Conservation (phyloP, 1,140 invertebrate genomes). For the Listronotus oregonensis region DNA sequence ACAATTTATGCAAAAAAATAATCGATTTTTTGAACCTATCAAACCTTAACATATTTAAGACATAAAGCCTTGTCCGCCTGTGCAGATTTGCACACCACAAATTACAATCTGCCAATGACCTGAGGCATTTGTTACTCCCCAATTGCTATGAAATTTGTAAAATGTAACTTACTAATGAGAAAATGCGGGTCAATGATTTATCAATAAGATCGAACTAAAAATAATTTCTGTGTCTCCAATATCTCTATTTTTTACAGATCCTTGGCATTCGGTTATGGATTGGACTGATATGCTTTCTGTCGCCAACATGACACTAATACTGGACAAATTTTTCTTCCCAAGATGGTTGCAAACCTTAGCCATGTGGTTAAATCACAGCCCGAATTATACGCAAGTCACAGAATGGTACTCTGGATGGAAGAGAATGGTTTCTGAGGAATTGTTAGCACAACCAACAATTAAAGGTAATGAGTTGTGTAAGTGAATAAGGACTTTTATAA, state of each 20-base stretch:
- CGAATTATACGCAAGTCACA: conserved; percentile 82
- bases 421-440: conserved; percentile 70
- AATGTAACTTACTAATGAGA: too few species aligned
- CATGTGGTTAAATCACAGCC: conserved; percentile 80
- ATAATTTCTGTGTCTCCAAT: too few species aligned
- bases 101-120: too few species aligned
- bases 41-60: too few species aligned
- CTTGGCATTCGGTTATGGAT: conserved; percentile 80
- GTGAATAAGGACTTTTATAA: background rate
- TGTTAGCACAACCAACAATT: conserved; percentile 70
- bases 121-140: too few species aligned
- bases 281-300: conserved; percentile 81
- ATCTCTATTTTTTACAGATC: conserved; percentile 42
- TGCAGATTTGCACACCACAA: too few species aligned
- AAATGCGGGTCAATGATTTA: too few species aligned
- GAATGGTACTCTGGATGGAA: conserved; percentile 92
- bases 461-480: conserved; percentile 61
- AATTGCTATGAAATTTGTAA: too few species aligned
- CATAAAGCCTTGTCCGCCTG: too few species aligned
- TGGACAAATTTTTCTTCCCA: conserved; percentile 87
- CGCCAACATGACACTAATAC: conserved; percentile 70
- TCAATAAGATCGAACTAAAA: too few species aligned
- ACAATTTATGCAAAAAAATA: too few species aligned
- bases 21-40: too few species aligned
- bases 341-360: conserved; percentile 82